These are phyloP conservation scores for Lobophora halterata DNA, from an alignment of 2,888 invertebrate species.

Conservation along the genomic window DNA sequence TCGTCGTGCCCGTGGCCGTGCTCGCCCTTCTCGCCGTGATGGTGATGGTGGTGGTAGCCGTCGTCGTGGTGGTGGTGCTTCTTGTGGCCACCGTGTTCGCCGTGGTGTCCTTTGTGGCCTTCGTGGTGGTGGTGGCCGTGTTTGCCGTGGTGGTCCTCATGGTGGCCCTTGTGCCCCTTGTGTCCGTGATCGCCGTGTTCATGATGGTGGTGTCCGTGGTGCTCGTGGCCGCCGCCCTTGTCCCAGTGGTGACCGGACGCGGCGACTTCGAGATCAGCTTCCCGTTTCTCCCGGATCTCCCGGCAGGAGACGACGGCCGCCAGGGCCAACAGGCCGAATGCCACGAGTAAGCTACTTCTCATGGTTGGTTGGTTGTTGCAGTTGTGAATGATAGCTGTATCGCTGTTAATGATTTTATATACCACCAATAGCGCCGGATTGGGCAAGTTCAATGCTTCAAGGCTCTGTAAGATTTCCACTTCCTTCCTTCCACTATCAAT, in stretches of 20 bases:
- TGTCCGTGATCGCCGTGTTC: constrained; percentile 84
- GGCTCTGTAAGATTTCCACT: constrained; percentile 55
- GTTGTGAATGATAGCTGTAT: constrained; percentile 63
- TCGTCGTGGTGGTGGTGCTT: constrained; percentile 84
- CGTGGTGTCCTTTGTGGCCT: constrained; percentile 81
- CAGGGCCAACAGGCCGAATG: constrained; percentile 70
- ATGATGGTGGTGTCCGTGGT: constrained; percentile 82
- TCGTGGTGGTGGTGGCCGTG: constrained; percentile 87
- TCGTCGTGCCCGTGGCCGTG: constrained; percentile 78
- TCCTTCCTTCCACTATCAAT: too few species aligned
- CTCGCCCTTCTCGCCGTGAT: constrained; percentile 83
- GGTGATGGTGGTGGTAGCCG: constrained; percentile 82
- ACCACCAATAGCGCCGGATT: constrained; percentile 50
- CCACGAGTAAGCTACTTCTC: constrained; percentile 58
- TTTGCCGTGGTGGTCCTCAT: constrained; percentile 83
- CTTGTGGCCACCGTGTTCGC: constrained; percentile 83
- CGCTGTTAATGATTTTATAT: constrained; percentile 65
- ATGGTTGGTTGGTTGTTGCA: constrained; percentile 53
- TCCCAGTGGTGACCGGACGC: constrained; percentile 65
- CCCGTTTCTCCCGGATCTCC: constrained; percentile 71
- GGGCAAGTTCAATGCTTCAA: constrained; percentile 58
- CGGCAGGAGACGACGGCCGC: constrained; percentile 70
- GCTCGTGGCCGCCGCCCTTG: constrained; percentile 83
- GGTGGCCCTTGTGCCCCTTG: constrained; percentile 85
- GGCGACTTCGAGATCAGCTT: constrained; percentile 76